A percentile compares a stretch with the other conserved stretches of the same genome.
These are phyloP conservation scores for Chromobotia macracanthus DNA, from an alignment of 2,797 vertebrate genomes.

Conservation along the genomic window DNA sequence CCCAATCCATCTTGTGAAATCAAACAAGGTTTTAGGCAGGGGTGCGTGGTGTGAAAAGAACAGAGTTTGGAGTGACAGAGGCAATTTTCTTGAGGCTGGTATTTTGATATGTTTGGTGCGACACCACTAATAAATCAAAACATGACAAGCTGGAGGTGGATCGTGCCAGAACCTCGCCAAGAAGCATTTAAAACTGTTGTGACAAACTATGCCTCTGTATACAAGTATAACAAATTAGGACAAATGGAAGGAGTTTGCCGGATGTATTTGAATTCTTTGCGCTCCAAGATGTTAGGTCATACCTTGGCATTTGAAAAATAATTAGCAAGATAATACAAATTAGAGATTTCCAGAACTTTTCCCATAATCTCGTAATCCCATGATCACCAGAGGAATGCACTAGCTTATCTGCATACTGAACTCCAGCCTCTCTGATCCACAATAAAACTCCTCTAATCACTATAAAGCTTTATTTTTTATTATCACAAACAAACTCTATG, in stretches of 20 bases:
- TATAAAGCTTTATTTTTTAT: conserved; percentile 42
- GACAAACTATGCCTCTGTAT: not conserved
- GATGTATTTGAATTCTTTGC: not conserved
- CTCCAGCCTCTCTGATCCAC: conserved; percentile 33
- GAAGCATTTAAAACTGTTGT: not conserved
- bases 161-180: not conserved
- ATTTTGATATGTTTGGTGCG: not conserved
- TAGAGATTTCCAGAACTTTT: conserved; percentile 51
- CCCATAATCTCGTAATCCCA: conserved; percentile 51
- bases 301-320: conserved; percentile 30
- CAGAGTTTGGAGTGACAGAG: conserved; percentile 6
- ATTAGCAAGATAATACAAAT: conserved; percentile 39
- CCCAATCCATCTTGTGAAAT: conserved; percentile 10
- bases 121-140: conserved; percentile 21
- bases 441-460: conserved; percentile 44
- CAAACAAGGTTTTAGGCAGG: conserved; percentile 11
- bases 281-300: not conserved
- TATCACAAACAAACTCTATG: conserved; percentile 14
- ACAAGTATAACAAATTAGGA: not conserved
- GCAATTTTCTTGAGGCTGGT: not conserved
- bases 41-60: conserved; percentile 18
- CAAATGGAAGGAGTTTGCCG: not conserved
- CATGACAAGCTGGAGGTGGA: not conserved
- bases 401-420: conserved; percentile 50
- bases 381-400: conserved; percentile 35